phyloP scores from a whole-genome alignment of 2,113 vertebrate genomes.

The Limanda limanda region DNA sequence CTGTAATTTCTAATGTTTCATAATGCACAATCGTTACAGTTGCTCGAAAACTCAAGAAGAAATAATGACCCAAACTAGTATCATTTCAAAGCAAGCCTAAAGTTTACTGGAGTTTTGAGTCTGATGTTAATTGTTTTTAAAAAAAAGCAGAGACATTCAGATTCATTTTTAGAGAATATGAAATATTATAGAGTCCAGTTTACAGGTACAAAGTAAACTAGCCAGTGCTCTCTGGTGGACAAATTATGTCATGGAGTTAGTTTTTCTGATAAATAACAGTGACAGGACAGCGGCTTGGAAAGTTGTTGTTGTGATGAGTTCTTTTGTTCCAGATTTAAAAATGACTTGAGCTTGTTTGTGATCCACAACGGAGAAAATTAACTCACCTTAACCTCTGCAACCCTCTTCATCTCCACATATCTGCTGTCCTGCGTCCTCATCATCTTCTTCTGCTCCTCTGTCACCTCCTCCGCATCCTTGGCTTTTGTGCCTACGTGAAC shows the following conservation, averaged over 20 bases:
- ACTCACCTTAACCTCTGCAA: constrained; percentile 90
- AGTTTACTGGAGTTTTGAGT: neutral
- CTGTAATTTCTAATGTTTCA: neutral
- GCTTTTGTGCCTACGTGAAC: constrained; percentile 85
- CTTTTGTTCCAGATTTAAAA: too few species aligned
- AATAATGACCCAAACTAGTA: neutral
- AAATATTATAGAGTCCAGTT: too few species aligned
- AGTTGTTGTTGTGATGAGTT: too few species aligned
- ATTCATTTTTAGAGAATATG: too few species aligned
- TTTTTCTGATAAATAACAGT: too few species aligned
- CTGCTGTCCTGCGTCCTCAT: constrained; percentile 94
- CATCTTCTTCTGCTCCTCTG: constrained; percentile 91
- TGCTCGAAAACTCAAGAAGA: too few species aligned
- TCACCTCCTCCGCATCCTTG: constrained; percentile 84
- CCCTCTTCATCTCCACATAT: constrained; percentile 96
- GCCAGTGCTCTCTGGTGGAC: too few species aligned
- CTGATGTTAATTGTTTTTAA: neutral
- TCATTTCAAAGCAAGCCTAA: neutral
- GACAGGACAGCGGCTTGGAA: too few species aligned
- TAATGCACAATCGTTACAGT: neutral
- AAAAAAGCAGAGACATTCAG: too few species aligned
- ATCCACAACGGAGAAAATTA: too few species aligned
- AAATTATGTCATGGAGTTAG: too few species aligned
- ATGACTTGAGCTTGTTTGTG: neutral
- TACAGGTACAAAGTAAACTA: too few species aligned